Base-by-base conservation (phyloP, 2,797 vertebrate genomes). In the Numenius phaeopus region DNA sequence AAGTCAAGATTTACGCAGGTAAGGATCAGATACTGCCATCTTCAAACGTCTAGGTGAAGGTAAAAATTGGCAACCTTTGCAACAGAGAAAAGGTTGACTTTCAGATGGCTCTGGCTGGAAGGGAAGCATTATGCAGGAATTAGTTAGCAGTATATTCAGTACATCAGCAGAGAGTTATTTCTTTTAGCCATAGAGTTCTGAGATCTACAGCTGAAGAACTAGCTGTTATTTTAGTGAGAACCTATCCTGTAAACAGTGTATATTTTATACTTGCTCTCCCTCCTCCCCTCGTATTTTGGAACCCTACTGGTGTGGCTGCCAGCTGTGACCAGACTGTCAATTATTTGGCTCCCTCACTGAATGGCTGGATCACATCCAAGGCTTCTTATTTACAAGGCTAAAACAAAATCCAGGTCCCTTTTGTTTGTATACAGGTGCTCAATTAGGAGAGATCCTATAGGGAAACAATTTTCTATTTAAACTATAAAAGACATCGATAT, bases 321-420 rank as follows among this genome's bases (percentile, higher is more conserved):
- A 95, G 87, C 88, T 95, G 70, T 82, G 83, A 82, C 66, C 70
- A 94, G 54, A 47, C 23, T 54, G 70, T 73, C 62, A 65, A 79
- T 93, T 89, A 84, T 72, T 66, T 88, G 77, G 16, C 54, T 94
- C 49, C 39, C 21, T 79, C 27, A 18, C 19, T 65, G 61, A 88
- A 95, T 4, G 30, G 39, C 66, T 95, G 87, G 90, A 93, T 88
- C 62, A 52, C 10, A 50, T 84, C 87, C 89, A 95, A 87, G 27
- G 14, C 22, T 72, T 81, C 62, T 34, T 79, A 81, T 95, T 95
- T 93, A 84, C 52, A 76, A 86, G 58, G 40, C n/a, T 84, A 66
- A 95, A 93, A 69, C n/a, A 78, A 85, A 97, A 88, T 81, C 47
- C 77, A 94, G 42, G 18, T 84, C 23, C 15, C 24, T 52, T 86